phyloP scores from a whole-genome alignment of 2,888 invertebrate genomes.

The Synergus laeviventris region DNA sequence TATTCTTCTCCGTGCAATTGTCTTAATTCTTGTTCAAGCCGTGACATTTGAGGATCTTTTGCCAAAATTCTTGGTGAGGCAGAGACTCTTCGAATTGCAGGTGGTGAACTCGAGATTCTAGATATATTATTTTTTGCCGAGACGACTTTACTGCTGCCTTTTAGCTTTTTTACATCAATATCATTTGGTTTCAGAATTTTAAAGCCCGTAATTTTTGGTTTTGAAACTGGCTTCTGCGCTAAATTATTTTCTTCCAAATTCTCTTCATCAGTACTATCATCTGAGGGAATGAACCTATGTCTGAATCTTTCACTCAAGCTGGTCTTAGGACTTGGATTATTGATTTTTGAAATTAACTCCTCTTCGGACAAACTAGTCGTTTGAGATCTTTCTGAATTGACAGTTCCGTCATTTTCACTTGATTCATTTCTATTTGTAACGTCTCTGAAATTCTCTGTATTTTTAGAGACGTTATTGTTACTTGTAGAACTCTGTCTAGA shows the following conservation, averaged over 20 bases:
- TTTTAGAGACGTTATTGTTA: background rate
- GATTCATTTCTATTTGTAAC: background rate
- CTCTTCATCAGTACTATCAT: background rate
- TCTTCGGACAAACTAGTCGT: background rate
- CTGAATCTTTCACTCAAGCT: background rate
- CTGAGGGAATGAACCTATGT: background rate
- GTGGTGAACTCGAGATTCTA: background rate
- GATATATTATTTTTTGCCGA: background rate
- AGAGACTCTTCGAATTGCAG: background rate
- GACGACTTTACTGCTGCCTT: background rate
- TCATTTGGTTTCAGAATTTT: background rate
- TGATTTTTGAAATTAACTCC: background rate
- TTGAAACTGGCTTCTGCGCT: background rate
- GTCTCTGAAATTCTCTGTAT: background rate
- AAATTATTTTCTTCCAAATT: background rate
- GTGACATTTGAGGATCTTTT: background rate
- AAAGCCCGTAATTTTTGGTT: background rate
- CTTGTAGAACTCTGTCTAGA: background rate
- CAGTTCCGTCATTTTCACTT: background rate
- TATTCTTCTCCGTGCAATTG: background rate
- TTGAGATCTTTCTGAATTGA: background rate
- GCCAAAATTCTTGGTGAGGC: background rate
- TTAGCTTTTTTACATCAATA: background rate
- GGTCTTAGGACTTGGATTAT: background rate
- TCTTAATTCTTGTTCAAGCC: background rate